Percentiles rank a stretch among this genome's conserved stretches.
Conservation (phyloP, 2,113 vertebrate genomes). For the Himantopus leucocephalus region DNA sequence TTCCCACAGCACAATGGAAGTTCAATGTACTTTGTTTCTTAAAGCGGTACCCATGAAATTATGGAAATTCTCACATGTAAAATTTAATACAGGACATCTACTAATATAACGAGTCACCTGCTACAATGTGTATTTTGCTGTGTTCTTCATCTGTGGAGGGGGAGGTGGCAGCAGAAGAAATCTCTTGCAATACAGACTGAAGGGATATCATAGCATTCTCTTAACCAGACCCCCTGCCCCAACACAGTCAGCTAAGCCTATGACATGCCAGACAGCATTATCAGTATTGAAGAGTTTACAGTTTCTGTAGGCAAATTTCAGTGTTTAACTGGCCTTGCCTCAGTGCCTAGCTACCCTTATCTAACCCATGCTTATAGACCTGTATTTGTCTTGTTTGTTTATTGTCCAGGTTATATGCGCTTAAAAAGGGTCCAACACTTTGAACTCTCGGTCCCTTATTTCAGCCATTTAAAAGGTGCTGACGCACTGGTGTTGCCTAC, state of each 20-base stretch:
- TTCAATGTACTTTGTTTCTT: slow-evolving; percentile 14
- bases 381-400: background rate
- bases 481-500: background rate
- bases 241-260: too few relatives aligned
- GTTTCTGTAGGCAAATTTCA: background rate
- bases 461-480: background rate
- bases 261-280: too few relatives aligned
- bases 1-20: slow-evolving; percentile 1
- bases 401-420: background rate
- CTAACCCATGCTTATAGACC: background rate
- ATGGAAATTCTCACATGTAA: background rate
- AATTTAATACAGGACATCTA: background rate
- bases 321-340: too few relatives aligned
- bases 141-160: background rate
- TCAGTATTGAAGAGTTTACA: too few relatives aligned
- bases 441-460: background rate
- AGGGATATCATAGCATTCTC: too few relatives aligned
- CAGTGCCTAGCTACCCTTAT: background rate
- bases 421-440: background rate
- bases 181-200: too few relatives aligned
- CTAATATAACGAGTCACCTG: background rate
- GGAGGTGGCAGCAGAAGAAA: background rate
- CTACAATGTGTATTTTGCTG: background rate
- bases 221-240: too few relatives aligned
- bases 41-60: background rate